phyloP scores from a whole-genome alignment of 2,888 invertebrate genomes.

The Resseliella maxima region DNA sequence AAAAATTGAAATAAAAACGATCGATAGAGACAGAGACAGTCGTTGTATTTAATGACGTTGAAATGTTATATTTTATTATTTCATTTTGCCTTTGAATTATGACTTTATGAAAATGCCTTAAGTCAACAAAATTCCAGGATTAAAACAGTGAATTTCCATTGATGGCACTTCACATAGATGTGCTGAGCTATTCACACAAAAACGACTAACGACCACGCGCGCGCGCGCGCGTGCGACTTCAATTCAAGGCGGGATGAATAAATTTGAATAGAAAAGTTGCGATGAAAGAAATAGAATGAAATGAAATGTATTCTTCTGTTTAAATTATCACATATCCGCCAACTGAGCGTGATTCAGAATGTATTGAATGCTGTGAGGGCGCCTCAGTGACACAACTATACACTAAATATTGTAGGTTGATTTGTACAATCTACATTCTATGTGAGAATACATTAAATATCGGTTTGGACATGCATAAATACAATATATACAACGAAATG shows the following conservation, averaged over 20 bases:
- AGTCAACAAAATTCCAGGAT: not conserved
- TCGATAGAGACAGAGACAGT: too few relatives aligned
- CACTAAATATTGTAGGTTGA: not conserved
- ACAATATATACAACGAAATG: not conserved
- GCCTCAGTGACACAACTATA: not conserved
- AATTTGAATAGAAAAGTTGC: slow-evolving; percentile 41
- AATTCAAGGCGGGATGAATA: not conserved
- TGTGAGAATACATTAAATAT: too few relatives aligned
- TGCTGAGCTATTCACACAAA: not conserved
- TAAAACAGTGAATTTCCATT: slow-evolving; percentile 32
- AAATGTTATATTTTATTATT: not conserved
- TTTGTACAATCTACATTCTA: not conserved
- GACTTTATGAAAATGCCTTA: slow-evolving; percentile 13
- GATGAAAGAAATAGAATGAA: not conserved
- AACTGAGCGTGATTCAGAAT: not conserved
- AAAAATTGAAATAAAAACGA: too few relatives aligned
- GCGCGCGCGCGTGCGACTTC: not conserved
- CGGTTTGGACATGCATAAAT: not conserved
- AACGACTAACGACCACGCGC: not conserved
- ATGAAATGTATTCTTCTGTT: not conserved
- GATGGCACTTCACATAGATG: slow-evolving; percentile 28
- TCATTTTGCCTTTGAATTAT: not conserved
- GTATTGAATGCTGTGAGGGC: not conserved
- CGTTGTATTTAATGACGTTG: not conserved
- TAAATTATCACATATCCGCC: not conserved